These are phyloP conservation scores for Pseudonaja textilis DNA, from an alignment of 2,113 vertebrate genomes.

Conservation along the genomic window DNA sequence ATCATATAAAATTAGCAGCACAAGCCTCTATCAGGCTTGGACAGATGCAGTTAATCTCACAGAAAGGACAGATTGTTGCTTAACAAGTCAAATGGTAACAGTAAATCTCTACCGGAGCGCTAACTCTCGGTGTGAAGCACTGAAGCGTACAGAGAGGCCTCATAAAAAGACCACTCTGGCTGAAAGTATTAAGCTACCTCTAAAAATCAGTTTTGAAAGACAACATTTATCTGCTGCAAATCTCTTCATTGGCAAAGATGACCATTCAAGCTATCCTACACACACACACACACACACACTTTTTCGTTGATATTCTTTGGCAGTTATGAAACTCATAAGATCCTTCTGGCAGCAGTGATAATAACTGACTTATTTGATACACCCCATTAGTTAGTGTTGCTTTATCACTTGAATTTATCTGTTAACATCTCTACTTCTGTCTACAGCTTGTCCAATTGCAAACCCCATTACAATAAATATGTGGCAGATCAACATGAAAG, in stretches of 20 bases:
- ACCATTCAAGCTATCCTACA: background rate
- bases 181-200: constrained; percentile 21
- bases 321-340: background rate
- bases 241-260: constrained; percentile 9
- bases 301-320: background rate
- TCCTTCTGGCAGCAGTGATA: background rate
- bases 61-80: constrained; percentile 45
- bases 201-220: constrained; percentile 37
- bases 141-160: background rate
- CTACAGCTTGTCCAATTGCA: background rate
- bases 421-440: background rate
- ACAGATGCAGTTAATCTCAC: constrained; percentile 32
- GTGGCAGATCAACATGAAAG: background rate
- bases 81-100: constrained; percentile 51
- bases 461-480: background rate
- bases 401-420: background rate
- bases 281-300: background rate
- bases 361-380: background rate
- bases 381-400: background rate
- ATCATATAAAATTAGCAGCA: constrained; percentile 33
- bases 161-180: background rate
- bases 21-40: constrained; percentile 30
- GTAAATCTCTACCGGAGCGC: constrained; percentile 50
- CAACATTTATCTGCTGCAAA: constrained; percentile 36
- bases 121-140: constrained; percentile 1